Conservation (phyloP, 2,797 vertebrate species). For the Poeciliopsis presidionis region DNA sequence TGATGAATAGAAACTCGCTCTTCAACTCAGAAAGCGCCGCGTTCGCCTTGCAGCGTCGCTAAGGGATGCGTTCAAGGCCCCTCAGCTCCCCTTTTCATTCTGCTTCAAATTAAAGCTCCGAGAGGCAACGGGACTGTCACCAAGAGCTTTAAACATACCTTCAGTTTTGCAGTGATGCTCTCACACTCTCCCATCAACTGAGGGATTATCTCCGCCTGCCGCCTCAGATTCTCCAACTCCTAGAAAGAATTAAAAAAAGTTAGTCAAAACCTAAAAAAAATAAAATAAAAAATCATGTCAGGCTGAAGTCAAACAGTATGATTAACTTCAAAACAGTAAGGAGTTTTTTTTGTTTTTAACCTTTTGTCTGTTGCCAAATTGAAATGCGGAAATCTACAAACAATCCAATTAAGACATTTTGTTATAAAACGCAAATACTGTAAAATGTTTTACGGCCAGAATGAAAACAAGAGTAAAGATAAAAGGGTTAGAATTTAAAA, state of each 20-base stretch:
- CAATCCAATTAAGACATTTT: neutral
- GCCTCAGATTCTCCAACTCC: constrained; percentile 94
- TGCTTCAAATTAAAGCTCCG: constrained; percentile 12
- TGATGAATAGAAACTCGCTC: constrained; percentile 40
- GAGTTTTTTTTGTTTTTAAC: neutral
- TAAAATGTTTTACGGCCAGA: neutral
- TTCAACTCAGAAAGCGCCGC: constrained; percentile 41
- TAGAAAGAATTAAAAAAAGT: constrained; percentile 51
- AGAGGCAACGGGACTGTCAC: neutral
- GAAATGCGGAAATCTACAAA: neutral
- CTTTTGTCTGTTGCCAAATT: neutral
- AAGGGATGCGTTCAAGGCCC: constrained; percentile 16
- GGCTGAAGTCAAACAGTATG: neutral
- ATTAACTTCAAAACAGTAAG: neutral
- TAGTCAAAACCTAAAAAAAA: neutral
- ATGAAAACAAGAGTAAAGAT: neutral
- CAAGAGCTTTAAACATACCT: constrained; percentile 79
- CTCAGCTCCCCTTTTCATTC: constrained; percentile 15
- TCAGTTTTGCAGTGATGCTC: constrained; percentile 87
- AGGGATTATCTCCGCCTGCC: constrained; percentile 95
- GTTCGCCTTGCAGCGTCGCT: constrained; percentile 25
- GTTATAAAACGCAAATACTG: neutral
- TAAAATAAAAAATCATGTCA: neutral
- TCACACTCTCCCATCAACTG: constrained; percentile 95
- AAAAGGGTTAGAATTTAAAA: neutral